Evolutionary conservation across 30 jellyfish, hydroid and myxozoan genomes (phyloP), one percentile per base, ranked within the genome.

Genomic region (Hydractinia echinata): DNA sequence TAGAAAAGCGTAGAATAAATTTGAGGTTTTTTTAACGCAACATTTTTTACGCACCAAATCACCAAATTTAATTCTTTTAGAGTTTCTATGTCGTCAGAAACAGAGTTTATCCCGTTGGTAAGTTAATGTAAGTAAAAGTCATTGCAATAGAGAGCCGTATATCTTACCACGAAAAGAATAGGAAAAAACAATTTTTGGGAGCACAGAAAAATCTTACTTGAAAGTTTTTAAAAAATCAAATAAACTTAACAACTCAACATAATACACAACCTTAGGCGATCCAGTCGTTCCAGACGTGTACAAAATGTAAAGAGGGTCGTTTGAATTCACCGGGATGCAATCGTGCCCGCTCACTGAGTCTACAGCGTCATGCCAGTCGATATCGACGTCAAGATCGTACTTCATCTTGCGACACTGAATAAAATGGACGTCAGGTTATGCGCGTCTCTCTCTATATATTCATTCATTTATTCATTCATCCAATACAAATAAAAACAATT

Each of bases 231-330:
- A 30, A 30, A 30, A 30, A 30, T 30, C 1, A 30, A 30, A 30
- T 1, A 2, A 30, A 2, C 44, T 30, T 30, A 30, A 30, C 44
- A 30, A 30, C 2, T 30, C 44, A 30, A 30, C 44, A 76, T 76
- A 50, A 10, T 7, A 16, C 9, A 80, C 7, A 13, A 93, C 99
- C 96, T 93, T 93, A 5, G 99, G 99, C 5, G 79, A 80, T 14
- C 99, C 99, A 7, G 99, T 93, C 6, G 99, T 93, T 7, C 99
- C 99, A 30, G 99, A 93, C 13, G 99, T 93, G 83, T 93, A 93
- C 61, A 93, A 73, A 5, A 93, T 81, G 73, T 93, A 93, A 5
- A 93, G 85, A 8, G 99, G 99, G 76, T 93, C 96, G 64, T 81
- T 74, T 19, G 96, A 76, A 10, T 69, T 69, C 0, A 93, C 85